Evolutionary conservation across 2,113 vertebrate genomes (phyloP), one percentile per base, ranked within the genome.

Genomic region (Pavo muticus): DNA sequence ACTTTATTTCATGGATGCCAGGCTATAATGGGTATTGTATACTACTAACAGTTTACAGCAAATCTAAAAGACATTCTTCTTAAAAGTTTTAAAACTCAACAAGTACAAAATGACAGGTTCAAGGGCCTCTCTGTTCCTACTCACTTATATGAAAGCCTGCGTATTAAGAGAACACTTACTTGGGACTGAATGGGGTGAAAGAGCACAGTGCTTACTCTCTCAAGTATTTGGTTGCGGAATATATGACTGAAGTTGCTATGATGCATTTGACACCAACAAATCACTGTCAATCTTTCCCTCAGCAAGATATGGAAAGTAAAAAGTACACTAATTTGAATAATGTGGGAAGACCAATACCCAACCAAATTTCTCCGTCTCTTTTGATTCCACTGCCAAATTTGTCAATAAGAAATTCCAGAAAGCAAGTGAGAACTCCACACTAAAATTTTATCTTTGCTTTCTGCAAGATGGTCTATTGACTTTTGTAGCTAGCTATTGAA

Each of bases 251-350:
- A 91, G 57, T 52, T 76, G 64, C 50, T 77, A 52, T 87, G 95
- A 97, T 92, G 93, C 80, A 74, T 87, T 61, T 78, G 65, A 48
- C 88, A 95, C 90, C 95, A 96, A 96, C 78, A 96, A 97, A 93
- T 95, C 88, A 91, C 93, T 96, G 86, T 97, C 97, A 97, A 72
- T 95, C 93, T 97, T 98, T 97, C 98, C 98, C 82, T 93, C 86
- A 84, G 64, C 63, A 39, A 97, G 90, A 91, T 24, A 83, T 14
- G 97, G 97, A 98, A 98, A 97, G 93, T 97, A 82, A 93, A 90
- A 93, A 93, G 96, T 93, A 94, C 76, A 90, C 84, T 93, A 90
- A 97, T 97, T 96, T 97, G 93, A 97, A 93, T 96, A 95, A 97
- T 15, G 16, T 97, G 94, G 96, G 97, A 97, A 97, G 95, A 89